phyloP scores from a whole-genome alignment of 2,113 vertebrate species.

The Argyrosomus japonicus region DNA sequence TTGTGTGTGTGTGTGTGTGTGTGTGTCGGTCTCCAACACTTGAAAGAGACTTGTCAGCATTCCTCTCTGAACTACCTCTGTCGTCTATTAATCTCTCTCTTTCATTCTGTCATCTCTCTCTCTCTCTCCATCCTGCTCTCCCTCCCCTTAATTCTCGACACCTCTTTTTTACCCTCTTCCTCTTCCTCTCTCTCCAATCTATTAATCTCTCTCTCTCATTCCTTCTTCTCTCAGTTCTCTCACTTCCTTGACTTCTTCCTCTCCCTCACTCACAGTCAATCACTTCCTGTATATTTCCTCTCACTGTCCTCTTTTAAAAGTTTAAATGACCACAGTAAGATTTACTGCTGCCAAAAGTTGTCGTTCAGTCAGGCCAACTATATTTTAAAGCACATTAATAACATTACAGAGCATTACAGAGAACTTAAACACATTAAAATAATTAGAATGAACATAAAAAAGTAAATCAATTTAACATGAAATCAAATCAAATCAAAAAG shows the following conservation, averaged over 20 bases:
- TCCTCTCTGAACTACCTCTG: slow-evolving; percentile 67
- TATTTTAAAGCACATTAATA: not conserved
- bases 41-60: slow-evolving; percentile 76
- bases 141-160: slow-evolving; percentile 38
- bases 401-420: too few relatives aligned
- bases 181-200: not conserved
- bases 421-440: too few relatives aligned
- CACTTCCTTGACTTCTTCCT: not conserved
- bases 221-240: not conserved
- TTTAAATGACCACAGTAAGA: not conserved
- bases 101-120: slow-evolving; percentile 39
- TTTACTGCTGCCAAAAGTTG: not conserved
- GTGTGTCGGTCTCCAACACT: slow-evolving; percentile 50
- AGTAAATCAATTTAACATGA: too few relatives aligned
- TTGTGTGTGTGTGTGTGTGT: slow-evolving; percentile 48
- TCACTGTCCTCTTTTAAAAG: not conserved
- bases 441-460: too few relatives aligned
- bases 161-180: not conserved
- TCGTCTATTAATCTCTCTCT: slow-evolving; percentile 63
- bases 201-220: slow-evolving; percentile 4
- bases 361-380: too few relatives aligned
- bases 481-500: too few relatives aligned
- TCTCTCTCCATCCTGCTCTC: slow-evolving; percentile 15
- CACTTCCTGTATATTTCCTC: not conserved
- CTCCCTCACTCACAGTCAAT: not conserved